phyloP scores from a whole-genome alignment of 2,113 vertebrate species.

The Agapornis roseicollis region DNA sequence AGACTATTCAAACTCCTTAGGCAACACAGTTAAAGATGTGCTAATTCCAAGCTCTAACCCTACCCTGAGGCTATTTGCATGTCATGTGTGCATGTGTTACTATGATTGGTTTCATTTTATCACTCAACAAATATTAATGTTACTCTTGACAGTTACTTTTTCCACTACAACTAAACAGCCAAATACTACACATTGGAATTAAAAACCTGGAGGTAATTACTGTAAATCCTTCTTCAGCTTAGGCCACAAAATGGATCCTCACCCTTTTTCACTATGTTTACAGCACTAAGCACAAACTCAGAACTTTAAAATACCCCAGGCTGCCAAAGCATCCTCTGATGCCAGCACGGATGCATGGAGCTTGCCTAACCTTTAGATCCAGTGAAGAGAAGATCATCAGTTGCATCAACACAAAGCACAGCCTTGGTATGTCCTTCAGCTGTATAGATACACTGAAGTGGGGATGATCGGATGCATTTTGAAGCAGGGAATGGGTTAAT shows the following conservation, averaged over 20 bases:
- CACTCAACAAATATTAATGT: background rate
- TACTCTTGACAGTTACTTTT: background rate
- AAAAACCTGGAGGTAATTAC: background rate
- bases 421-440: constrained; percentile 96
- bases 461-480: constrained; percentile 72
- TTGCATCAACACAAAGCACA: constrained; percentile 92
- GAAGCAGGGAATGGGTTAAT: constrained; percentile 85
- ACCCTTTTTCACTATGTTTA: background rate
- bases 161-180: background rate
- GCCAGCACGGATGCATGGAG: background rate
- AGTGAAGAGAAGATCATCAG: constrained; percentile 96
- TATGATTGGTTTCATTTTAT: background rate
- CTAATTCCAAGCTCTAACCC: background rate
- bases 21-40: background rate
- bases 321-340: background rate
- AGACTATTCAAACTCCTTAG: background rate
- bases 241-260: background rate
- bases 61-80: background rate
- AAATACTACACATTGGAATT: background rate
- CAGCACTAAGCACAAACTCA: background rate
- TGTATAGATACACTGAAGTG: constrained; percentile 85
- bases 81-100: background rate
- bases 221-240: background rate
- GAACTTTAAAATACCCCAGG: background rate
- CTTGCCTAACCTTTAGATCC: constrained; percentile 90